These are phyloP conservation scores for Podarcis cretensis DNA, from an alignment of 2,113 vertebrate genomes.

Conservation along the genomic window DNA sequence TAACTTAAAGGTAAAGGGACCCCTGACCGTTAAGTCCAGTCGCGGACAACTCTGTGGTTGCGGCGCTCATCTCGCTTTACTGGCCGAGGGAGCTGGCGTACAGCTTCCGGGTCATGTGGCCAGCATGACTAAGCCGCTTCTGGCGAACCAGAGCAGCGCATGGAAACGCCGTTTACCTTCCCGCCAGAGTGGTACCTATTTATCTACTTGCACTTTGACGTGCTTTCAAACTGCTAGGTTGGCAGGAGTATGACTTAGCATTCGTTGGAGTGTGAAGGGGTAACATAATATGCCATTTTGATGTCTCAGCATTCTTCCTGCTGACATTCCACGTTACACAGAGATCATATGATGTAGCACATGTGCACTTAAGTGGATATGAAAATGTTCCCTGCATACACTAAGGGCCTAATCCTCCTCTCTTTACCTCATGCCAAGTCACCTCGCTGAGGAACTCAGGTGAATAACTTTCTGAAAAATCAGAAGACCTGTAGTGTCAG, in stretches of 20 bases:
- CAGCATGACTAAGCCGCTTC: too few species aligned
- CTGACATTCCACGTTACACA: neutral
- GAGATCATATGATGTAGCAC: neutral
- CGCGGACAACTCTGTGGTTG: too few species aligned
- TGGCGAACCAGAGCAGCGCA: too few species aligned
- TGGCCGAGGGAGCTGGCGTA: too few species aligned
- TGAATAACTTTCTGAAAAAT: constrained; percentile 36
- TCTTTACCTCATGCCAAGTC: constrained; percentile 34
- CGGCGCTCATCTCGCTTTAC: too few species aligned
- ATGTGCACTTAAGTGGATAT: accelerated
- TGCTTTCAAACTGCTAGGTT: neutral
- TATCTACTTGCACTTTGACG: too few species aligned
- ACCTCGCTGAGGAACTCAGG: constrained; percentile 6
- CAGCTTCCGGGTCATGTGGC: too few species aligned
- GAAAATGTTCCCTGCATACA: constrained; percentile 40
- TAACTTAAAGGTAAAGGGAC: too few species aligned
- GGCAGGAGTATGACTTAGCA: neutral
- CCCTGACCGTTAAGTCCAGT: too few species aligned
- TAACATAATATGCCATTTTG: neutral
- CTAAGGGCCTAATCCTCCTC: constrained; percentile 24
- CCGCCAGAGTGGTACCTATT: too few species aligned
- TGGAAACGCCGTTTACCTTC: too few species aligned
- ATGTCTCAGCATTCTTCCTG: neutral
- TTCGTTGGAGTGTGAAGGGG: neutral
- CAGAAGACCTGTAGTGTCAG: neutral